Percentiles rank a stretch among this genome's conserved stretches.
phyloP scores from a whole-genome alignment of 2,797 vertebrate genomes.

The Acropternis orthonyx region DNA sequence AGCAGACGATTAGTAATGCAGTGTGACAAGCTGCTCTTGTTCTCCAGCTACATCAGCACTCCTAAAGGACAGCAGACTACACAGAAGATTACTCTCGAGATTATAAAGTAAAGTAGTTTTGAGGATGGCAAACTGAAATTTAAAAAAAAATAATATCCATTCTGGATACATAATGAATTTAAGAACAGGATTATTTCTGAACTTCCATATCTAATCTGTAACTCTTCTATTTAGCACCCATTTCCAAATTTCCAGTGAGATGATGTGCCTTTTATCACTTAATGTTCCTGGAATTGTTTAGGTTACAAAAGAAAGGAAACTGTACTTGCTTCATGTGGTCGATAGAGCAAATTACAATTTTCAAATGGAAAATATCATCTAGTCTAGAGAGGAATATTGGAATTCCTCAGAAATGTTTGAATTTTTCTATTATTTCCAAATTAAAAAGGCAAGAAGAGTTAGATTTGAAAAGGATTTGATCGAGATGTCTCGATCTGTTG shows the following conservation, averaged over 20 bases:
- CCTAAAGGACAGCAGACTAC: neutral
- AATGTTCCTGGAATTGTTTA: neutral
- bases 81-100: conserved; percentile 26
- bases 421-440: conserved; percentile 21
- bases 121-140: neutral
- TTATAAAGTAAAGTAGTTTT: conserved; percentile 1
- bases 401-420: neutral
- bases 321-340: neutral
- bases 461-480: neutral
- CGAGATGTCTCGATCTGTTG: neutral
- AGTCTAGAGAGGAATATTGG: neutral
- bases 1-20: neutral
- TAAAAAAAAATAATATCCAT: neutral
- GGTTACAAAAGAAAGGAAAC: neutral
- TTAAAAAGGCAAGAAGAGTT: neutral
- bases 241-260: neutral
- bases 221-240: neutral
- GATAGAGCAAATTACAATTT: neutral
- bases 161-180: neutral
- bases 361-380: neutral
- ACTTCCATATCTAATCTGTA: neutral
- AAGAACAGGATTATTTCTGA: neutral
- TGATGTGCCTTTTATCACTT: neutral
- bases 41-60: conserved; percentile 27
- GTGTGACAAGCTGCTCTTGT: conserved; percentile 17